Evolutionary conservation across 2,113 vertebrate genomes (phyloP).

Genomic region (Dipodomys stephensi): DNA sequence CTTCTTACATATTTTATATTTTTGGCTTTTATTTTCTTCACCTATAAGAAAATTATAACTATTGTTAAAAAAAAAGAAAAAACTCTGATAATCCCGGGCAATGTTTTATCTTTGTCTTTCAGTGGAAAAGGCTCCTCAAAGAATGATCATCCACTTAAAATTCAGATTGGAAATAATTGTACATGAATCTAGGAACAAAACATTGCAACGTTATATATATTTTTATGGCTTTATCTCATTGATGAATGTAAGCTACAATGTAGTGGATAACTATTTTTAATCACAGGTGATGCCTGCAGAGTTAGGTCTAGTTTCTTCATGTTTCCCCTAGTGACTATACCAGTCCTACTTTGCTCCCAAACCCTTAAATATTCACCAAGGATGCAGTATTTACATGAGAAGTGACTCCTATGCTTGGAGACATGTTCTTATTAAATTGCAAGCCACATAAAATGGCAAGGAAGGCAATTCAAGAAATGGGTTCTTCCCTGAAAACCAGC

Average conservation of each 20-base stretch:
- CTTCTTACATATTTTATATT: not conserved
- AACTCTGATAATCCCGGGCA: conserved; percentile 61
- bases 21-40: not conserved
- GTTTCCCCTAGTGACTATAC: not conserved
- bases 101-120: conserved; percentile 70
- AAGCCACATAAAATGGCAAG: conserved; percentile 57
- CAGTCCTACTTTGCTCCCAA: not conserved
- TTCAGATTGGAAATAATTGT: conserved; percentile 58
- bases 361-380: not conserved
- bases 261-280: conserved; percentile 76
- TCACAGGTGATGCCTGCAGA: conserved; percentile 57
- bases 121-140: conserved; percentile 43
- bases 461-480: conserved; percentile 66
- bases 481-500: not conserved
- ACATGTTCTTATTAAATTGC: conserved; percentile 70
- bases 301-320: not conserved
- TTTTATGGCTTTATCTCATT: conserved; percentile 69
- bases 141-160: conserved; percentile 50
- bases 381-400: conserved; percentile 46
- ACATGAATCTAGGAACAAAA: conserved; percentile 69
- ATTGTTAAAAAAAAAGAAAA: not conserved
- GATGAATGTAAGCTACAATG: conserved; percentile 72
- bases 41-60: not conserved
- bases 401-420: conserved; percentile 42
- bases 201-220: conserved; percentile 50